A percentile compares a stretch with the other conserved stretches of the same genome.
phyloP scores from a whole-genome alignment of 2,888 invertebrate species.

The Andrena bucephala region DNA sequence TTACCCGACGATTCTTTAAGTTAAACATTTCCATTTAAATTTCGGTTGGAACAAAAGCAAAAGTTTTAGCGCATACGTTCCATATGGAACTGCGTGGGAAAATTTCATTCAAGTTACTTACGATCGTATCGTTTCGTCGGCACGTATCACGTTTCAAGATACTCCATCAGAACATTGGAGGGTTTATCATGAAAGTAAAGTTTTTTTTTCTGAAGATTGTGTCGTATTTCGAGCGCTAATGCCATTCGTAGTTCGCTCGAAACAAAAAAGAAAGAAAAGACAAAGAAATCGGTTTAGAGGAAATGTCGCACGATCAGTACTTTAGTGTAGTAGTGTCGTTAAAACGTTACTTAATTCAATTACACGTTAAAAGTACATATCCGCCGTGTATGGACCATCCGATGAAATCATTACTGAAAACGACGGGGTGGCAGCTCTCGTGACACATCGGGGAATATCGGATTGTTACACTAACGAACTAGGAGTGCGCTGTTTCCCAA shows the following conservation, averaged over 20 bases:
- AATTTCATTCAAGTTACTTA: too few relatives aligned
- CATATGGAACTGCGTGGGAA: too few relatives aligned
- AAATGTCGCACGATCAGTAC: slow-evolving; percentile 47
- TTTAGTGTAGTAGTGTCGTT: slow-evolving; percentile 21
- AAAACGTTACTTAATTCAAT: background rate
- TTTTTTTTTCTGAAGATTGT: slow-evolving; percentile 21
- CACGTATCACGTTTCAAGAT: background rate
- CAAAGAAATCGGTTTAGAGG: slow-evolving; percentile 41
- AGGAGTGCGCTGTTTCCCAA: slow-evolving; percentile 50
- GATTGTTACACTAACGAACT: slow-evolving; percentile 31
- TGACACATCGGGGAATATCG: background rate
- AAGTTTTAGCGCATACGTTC: too few relatives aligned
- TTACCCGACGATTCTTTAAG: background rate
- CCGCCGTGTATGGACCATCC: too few relatives aligned
- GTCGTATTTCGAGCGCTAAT: slow-evolving; percentile 18
- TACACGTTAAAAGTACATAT: too few relatives aligned
- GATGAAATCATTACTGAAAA: too few relatives aligned
- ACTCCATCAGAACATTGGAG: slow-evolving; percentile 48
- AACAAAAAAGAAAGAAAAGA: too few relatives aligned
- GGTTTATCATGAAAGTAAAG: slow-evolving; percentile 31
- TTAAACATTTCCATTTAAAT: background rate
- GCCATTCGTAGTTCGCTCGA: slow-evolving; percentile 25
- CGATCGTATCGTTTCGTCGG: background rate
- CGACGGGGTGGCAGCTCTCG: background rate
- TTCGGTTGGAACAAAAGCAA: too few relatives aligned